Evolutionary conservation across 2,113 vertebrate species (phyloP), one percentile per base, ranked within the genome.

Genomic region (Tauraco erythrolophus): DNA sequence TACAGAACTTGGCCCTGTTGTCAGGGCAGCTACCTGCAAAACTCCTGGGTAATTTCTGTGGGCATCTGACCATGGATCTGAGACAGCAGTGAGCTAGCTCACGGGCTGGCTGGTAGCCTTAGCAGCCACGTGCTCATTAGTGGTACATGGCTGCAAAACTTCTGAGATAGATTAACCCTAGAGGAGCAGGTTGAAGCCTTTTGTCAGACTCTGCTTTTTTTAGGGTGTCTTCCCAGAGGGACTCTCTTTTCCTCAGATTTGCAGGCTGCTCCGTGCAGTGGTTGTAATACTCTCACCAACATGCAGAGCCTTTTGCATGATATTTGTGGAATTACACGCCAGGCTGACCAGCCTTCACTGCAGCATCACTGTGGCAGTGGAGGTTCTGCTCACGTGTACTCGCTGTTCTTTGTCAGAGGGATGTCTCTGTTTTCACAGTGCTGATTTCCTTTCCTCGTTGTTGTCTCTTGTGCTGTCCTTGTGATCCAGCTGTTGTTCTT

Each of bases 291-390:
- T n/a, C 31, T 43, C n/a, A 12, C 39, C 41, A 37, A 5, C 16
- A 2, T 3, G 7, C 60, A 60, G n/a, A 41, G 17, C 48, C 16
- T 10, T 31, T 61, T n/a, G 48, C 39, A 2, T 13, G 43, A 14
- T 16, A 3, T 2, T 2, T 4, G 19, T n/a, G n/a, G 37, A 28
- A 11, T 14, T n/a, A 10, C 19, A 6, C 2, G 1, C 14, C 25
- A 9, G 4, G 10, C 39, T n/a, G 46, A 10, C 23, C 41, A 19
- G 35, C 64, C 71, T 27, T 53, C 21, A 2, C 51, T 17, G 53
- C 43, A 30, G 48, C 33, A 5, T 15, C 15, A 7, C 81, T 56
- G 21, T 25, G 37, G 37, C 83, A 27, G 56, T 1, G 21, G 24
- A 74, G 53, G 30, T 68, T 72, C 41, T 56, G 23, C 53, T 76